A percentile compares a stretch with the other conserved stretches of the same genome.
These are phyloP conservation scores for Nycticorax nycticorax DNA, from an alignment of 2,113 vertebrate species.

Conservation along the genomic window DNA sequence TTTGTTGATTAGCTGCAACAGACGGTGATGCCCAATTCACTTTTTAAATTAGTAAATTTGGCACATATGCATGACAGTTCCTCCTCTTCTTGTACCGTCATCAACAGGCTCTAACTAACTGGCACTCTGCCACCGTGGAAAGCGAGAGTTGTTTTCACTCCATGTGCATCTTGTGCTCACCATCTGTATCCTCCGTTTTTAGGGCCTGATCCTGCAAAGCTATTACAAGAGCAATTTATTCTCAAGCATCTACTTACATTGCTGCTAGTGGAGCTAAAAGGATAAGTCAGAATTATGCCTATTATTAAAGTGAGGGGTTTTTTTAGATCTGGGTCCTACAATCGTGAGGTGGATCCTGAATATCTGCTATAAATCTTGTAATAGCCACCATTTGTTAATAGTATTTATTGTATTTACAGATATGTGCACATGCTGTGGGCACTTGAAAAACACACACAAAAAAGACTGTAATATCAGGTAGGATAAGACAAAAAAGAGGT, in stretches of 20 bases:
- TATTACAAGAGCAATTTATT: background rate
- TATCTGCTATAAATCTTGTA: background rate
- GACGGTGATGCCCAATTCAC: constrained; percentile 17
- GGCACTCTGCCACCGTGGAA: background rate
- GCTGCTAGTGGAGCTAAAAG: background rate
- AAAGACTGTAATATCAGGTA: background rate
- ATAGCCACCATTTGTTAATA: background rate
- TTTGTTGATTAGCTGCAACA: constrained; percentile 29
- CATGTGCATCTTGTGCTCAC: background rate
- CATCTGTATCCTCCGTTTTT: background rate
- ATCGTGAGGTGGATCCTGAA: background rate
- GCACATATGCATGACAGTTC: background rate
- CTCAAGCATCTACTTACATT: background rate
- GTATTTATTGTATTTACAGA: background rate
- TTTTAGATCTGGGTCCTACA: background rate
- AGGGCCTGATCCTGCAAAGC: background rate
- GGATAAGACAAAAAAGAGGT: background rate
- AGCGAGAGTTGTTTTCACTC: background rate
- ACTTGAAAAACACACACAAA: background rate
- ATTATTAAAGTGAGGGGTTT: background rate
- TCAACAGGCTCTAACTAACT: background rate
- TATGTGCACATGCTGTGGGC: background rate
- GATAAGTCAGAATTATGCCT: background rate
- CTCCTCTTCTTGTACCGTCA: background rate
- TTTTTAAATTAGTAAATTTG: constrained; percentile 16